Evolutionary conservation across 2,113 vertebrate species (phyloP).

Genomic region (Muscicapa adusta): DNA sequence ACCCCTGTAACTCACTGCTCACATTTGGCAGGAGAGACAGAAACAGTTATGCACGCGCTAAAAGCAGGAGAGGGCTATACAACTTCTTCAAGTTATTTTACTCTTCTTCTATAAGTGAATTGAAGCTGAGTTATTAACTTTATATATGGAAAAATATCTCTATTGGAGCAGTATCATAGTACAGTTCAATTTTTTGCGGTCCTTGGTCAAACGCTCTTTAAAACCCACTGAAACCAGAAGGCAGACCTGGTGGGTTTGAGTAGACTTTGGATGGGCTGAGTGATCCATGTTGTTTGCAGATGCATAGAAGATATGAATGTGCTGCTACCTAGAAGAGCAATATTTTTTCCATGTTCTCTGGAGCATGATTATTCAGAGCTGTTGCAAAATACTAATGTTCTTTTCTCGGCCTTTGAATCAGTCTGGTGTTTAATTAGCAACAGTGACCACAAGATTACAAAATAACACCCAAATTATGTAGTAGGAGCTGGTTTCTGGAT

Average conservation of each 20-base stretch:
- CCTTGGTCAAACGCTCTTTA: not conserved
- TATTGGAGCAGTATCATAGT: not conserved
- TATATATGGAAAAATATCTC: not conserved
- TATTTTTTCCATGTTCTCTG: not conserved
- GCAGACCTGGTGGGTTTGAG: not conserved
- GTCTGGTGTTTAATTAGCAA: not conserved
- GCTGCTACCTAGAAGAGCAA: not conserved
- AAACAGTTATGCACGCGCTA: accelerated
- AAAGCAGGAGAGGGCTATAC: not conserved
- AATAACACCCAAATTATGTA: not conserved
- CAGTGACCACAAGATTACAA: not conserved
- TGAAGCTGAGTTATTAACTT: not conserved
- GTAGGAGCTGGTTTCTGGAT: not conserved
- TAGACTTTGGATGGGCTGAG: not conserved
- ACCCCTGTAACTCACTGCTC: not conserved
- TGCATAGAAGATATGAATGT: not conserved
- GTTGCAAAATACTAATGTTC: not conserved
- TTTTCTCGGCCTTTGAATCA: not conserved
- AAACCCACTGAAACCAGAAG: not conserved
- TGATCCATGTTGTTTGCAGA: not conserved
- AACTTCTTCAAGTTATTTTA: not conserved
- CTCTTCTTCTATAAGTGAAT: not conserved
- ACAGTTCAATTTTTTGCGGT: not conserved
- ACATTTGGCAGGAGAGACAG: not conserved
- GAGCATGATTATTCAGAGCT: not conserved